Percentiles rank a stretch among this genome's conserved stretches.
phyloP scores from a whole-genome alignment of 2,888 invertebrate species.

The Mylabris sibirica region DNA sequence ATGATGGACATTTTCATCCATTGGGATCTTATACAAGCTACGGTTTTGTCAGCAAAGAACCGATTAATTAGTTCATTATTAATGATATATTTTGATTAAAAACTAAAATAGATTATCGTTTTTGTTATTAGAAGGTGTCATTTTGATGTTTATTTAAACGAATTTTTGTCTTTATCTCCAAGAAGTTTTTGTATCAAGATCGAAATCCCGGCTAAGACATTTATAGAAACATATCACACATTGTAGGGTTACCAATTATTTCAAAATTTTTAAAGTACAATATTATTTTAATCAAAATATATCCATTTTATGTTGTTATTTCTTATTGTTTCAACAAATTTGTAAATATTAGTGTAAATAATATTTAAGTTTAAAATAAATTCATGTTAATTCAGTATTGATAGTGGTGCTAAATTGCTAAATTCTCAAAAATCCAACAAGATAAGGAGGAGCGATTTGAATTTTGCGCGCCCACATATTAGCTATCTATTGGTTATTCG shows the following conservation, averaged over 20 bases:
- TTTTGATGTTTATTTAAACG: too few species aligned
- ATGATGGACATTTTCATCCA: constrained; percentile 59
- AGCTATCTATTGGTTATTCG: too few species aligned
- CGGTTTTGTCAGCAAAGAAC: constrained; percentile 67
- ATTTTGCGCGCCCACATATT: too few species aligned
- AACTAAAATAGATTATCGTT: not conserved
- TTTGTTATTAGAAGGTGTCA: not conserved
- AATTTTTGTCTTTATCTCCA: not conserved
- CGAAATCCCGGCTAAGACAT: not conserved
- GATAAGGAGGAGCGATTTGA: too few species aligned
- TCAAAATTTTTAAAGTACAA: not conserved
- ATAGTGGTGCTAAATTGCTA: too few species aligned
- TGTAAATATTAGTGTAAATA: constrained; percentile 17
- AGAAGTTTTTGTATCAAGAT: not conserved
- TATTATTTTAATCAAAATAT: constrained; percentile 6
- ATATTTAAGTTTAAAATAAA: constrained; percentile 14
- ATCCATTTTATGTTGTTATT: not conserved
- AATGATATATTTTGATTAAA: constrained; percentile 33
- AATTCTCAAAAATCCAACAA: too few species aligned
- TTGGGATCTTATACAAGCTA: constrained; percentile 70
- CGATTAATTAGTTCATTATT: constrained; percentile 49
- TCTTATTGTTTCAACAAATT: not conserved
- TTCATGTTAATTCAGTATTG: constrained; percentile 7
- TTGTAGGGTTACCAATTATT: not conserved
- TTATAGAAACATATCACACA: constrained; percentile 6